These are phyloP conservation scores for Heliconius ismenius DNA, from an alignment of 2,888 invertebrate species.

Conservation along the genomic window DNA sequence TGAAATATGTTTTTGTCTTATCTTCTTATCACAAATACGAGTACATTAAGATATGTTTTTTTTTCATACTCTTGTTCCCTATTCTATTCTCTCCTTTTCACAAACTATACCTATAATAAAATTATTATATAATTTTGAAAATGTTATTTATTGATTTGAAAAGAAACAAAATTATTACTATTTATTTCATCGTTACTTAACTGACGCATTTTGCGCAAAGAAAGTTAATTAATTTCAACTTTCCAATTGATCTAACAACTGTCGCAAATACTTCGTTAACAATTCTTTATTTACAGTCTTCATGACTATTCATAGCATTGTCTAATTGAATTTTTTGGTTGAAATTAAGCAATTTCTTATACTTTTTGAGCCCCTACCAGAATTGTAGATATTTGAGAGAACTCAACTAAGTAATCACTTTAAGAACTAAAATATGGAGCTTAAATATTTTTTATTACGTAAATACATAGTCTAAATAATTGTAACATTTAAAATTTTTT, in stretches of 20 bases:
- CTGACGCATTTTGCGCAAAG: neutral
- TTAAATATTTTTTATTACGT: too few species aligned
- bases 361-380: neutral
- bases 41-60: neutral
- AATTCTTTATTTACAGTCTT: constrained; percentile 34
- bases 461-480: too few species aligned
- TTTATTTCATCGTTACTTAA: neutral
- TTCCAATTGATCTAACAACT: constrained; percentile 14
- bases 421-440: too few species aligned
- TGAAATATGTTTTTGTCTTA: neutral
- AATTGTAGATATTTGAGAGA: too few species aligned
- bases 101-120: neutral
- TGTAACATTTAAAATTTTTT: too few species aligned
- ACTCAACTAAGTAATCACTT: too few species aligned
- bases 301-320: constrained; percentile 20
- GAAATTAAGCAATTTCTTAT: neutral
- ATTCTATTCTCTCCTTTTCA: neutral
- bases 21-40: neutral
- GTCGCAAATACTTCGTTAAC: constrained; percentile 27
- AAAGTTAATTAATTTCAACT: neutral
- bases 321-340: constrained; percentile 2
- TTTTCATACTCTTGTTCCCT: neutral
- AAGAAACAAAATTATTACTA: neutral
- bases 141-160: neutral
- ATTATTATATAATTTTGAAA: neutral